Evolutionary conservation across 2,113 vertebrate genomes (phyloP).

Genomic region (Martes martes): DNA sequence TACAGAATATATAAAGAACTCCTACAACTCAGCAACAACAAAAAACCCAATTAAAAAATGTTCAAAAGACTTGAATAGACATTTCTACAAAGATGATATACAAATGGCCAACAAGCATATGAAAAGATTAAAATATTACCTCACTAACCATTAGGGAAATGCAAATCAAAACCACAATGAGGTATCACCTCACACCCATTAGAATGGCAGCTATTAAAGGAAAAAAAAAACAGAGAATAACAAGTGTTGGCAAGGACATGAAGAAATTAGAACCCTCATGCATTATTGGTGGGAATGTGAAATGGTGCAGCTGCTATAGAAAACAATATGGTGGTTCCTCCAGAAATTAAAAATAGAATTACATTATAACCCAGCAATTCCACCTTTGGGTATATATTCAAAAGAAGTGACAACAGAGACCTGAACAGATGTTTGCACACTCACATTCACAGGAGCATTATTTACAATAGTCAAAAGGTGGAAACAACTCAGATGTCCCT

Average conservation of each 20-base stretch:
- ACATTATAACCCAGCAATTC: background rate
- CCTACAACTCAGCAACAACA: background rate
- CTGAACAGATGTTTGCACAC: background rate
- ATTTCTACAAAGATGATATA: background rate
- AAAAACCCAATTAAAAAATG: background rate
- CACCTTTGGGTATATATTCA: background rate
- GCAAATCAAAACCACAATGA: slow-evolving; percentile 5
- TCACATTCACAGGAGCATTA: background rate
- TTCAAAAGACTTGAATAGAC: background rate
- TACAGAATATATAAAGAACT: background rate
- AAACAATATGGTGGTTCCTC: background rate
- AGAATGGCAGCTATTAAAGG: background rate
- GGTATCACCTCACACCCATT: background rate
- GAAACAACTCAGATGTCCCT: background rate
- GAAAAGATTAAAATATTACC: background rate
- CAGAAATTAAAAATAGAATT: background rate
- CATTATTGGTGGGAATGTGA: background rate
- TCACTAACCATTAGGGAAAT: background rate
- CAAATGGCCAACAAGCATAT: background rate
- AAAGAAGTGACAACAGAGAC: slow-evolving; percentile 23
- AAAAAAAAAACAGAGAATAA: background rate
- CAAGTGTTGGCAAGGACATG: background rate
- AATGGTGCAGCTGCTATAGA: background rate
- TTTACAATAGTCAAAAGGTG: background rate
- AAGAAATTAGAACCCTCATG: background rate